phyloP scores from a whole-genome alignment of 2,113 vertebrate species.

The Lepus europaeus region DNA sequence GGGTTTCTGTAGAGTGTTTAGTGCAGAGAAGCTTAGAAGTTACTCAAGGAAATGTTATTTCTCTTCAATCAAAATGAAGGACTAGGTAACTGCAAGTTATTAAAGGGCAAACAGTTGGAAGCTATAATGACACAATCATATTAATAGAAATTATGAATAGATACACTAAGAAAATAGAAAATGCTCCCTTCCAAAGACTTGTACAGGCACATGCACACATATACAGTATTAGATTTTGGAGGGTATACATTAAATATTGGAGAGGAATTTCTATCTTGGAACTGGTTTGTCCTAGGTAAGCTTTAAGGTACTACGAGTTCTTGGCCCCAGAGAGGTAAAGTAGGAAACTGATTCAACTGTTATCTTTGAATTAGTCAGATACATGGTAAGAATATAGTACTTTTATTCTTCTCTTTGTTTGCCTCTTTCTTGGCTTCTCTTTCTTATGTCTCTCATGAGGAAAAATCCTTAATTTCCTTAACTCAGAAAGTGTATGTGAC shows the following conservation, averaged over 20 bases:
- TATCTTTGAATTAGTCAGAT: neutral
- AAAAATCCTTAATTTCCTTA: neutral
- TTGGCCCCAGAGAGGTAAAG: neutral
- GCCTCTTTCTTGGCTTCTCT: neutral
- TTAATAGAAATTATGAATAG: neutral
- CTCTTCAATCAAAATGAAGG: conserved; percentile 1
- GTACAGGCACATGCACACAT: neutral
- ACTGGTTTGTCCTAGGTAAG: conserved; percentile 31
- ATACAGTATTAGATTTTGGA: neutral
- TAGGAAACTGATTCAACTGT: neutral
- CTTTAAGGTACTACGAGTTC: neutral
- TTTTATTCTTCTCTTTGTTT: neutral
- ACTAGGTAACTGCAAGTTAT: neutral
- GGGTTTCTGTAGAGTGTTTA: neutral
- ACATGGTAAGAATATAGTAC: neutral
- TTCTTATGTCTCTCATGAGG: neutral
- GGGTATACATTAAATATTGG: neutral
- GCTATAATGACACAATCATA: neutral
- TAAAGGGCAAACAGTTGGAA: neutral
- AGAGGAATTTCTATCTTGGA: neutral
- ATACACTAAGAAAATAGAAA: neutral
- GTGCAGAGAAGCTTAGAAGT: neutral
- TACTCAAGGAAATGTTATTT: neutral
- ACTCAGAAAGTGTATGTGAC: neutral
- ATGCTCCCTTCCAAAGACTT: neutral